Evolutionary conservation across 2,113 vertebrate genomes (phyloP), one percentile per base, ranked within the genome.

Genomic region (Haliaeetus leucogaster): DNA sequence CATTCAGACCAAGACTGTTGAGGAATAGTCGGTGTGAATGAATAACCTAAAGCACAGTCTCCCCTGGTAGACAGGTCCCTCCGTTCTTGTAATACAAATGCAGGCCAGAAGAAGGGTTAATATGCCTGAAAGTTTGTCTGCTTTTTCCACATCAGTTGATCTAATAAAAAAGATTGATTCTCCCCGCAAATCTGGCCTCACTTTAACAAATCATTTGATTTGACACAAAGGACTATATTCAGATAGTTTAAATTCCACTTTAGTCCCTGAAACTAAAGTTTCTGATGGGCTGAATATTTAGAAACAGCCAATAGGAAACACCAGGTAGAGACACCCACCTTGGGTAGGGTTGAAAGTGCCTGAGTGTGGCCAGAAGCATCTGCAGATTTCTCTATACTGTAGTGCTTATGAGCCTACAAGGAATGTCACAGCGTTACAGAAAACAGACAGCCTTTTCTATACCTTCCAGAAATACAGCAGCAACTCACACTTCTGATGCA

Each of bases 141-240:
- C 89, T 87, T 95, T 96, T 95, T 95, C 95, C 93, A 96, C 95
- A 94, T 85, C 84, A 62, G 92, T 93, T 91, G 93, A 90, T 96
- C 93, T 94, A 94, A 96, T 96, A 96, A 96, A 97, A 94, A 96
- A 96, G 96, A 97, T 94, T 93, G 95, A 97, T 97, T 93, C 78
- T 90, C 74, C 87, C 84, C 8, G 17, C 92, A 96, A 93, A 95
- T 85, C 95, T 96, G 95, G 96, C 92, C 96, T 95, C 30, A 22
- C 95, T 96, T 94, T 87, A 97, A 94, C 95, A 97, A 96, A 96
- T 96, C 93, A 93, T 82, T 96, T 85, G 78, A 94, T 94, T 96
- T 93, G 96, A 96, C 84, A 91, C 95, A 68, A 91, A 96, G 96
- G 95, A 96, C 95, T 93, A 68, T 85, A 96, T 96, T 90, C 84